phyloP scores from a whole-genome alignment of 1,140 invertebrate species.

The Lasaia peninsularis region DNA sequence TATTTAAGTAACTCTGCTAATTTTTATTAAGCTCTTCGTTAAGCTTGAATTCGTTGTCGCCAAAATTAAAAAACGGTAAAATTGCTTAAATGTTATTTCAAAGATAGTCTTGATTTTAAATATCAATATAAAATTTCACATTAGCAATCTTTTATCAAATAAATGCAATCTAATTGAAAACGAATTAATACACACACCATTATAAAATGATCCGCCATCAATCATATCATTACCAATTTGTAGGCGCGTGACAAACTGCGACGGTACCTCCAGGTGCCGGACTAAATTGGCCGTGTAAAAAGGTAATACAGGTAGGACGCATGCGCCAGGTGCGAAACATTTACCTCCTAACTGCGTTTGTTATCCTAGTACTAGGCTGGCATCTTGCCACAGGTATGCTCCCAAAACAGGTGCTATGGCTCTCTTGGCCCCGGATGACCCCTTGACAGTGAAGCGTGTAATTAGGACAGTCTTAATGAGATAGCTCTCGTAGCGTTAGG shows the following conservation, averaged over 20 bases:
- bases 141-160: too few relatives aligned
- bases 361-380: constrained; percentile 70
- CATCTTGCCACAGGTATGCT: constrained; percentile 77
- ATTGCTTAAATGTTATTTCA: too few relatives aligned
- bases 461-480: constrained; percentile 18
- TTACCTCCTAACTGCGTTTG: constrained; percentile 46
- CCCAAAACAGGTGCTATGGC: constrained; percentile 58
- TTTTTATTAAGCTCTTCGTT: too few relatives aligned
- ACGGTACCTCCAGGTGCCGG: constrained; percentile 20
- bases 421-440: constrained; percentile 38
- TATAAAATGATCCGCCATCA: constrained; percentile 28
- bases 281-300: constrained; percentile 40
- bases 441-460: constrained; percentile 38
- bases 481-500: background rate
- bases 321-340: constrained; percentile 49
- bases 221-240: constrained; percentile 20
- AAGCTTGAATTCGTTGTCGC: too few relatives aligned
- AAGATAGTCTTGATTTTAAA: too few relatives aligned
- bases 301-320: constrained; percentile 65
- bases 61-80: too few relatives aligned
- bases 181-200: constrained; percentile 20
- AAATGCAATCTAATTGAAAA: background rate
- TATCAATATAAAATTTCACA: too few relatives aligned
- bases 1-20: too few relatives aligned
- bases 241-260: constrained; percentile 9